Conservation (phyloP, 2,888 invertebrate genomes). For the Hirudinaria manillensis region DNA sequence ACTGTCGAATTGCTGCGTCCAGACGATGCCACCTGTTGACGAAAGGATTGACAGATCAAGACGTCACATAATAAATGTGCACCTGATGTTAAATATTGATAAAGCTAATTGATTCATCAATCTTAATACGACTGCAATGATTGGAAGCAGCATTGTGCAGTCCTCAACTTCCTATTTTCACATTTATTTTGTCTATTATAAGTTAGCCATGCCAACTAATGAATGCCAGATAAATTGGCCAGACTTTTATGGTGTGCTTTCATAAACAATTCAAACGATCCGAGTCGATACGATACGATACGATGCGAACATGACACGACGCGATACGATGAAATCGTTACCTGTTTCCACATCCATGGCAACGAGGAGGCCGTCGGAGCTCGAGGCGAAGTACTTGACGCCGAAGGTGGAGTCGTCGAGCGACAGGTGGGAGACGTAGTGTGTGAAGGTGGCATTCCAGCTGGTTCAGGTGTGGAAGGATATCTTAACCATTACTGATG, state of each 20-base stretch:
- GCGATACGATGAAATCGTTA: constrained; percentile 29
- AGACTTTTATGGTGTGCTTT: no score
- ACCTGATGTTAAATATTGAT: no score
- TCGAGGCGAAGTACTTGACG: constrained; percentile 80
- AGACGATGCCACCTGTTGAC: constrained; percentile 66
- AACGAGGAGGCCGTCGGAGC: constrained; percentile 76
- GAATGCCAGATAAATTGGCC: no score
- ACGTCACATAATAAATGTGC: no score
- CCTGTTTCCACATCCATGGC: constrained; percentile 75
- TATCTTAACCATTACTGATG: neutral
- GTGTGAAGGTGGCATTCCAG: constrained; percentile 95
- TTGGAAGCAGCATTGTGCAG: no score
- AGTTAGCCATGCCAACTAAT: no score
- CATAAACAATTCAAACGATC: no score
- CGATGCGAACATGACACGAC: neutral
- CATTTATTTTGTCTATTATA: no score
- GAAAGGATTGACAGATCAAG: no score
- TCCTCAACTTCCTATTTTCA: no score
- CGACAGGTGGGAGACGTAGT: constrained; percentile 73
- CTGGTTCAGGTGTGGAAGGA: constrained; percentile 45
- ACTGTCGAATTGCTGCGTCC: constrained; percentile 79
- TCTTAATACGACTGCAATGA: no score
- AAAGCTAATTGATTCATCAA: no score
- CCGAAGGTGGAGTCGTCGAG: constrained; percentile 62
- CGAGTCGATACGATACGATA: neutral